Conservation (phyloP, 1,140 invertebrate genomes). For the Sycobia sp. region DNA sequence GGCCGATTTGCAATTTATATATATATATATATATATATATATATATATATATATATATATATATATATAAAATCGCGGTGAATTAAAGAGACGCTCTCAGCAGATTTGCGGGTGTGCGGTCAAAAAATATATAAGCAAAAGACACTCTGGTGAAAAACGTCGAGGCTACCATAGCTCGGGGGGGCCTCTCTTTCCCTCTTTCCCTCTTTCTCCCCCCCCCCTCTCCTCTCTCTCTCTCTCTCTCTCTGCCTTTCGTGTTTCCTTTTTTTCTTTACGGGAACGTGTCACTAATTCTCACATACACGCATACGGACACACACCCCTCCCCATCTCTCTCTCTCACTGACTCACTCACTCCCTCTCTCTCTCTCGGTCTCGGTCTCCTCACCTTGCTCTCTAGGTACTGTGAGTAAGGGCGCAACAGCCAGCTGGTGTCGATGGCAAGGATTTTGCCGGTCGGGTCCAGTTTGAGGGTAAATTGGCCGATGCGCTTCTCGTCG, state of each 20-base stretch:
- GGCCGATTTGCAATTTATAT: too few species aligned
- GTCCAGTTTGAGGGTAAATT: constrained; percentile 92
- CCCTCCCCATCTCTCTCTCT: too few species aligned
- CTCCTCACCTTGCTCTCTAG: constrained; percentile 70
- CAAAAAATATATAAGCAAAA: background rate
- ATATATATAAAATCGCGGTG: background rate
- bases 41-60: too few species aligned
- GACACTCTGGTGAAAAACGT: background rate
- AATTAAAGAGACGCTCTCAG: background rate
- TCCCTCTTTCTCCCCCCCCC: background rate
- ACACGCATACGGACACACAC: too few species aligned
- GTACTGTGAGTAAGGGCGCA: constrained; percentile 68
- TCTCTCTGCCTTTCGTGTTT: too few species aligned
- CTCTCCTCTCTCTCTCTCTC: background rate
- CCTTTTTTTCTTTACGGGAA: too few species aligned
- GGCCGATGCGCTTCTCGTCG: constrained; percentile 79
- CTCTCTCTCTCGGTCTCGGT: background rate
- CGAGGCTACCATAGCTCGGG: too few species aligned
- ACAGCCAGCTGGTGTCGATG: constrained; percentile 75
- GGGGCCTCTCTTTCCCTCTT: too few species aligned
- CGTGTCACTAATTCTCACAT: too few species aligned
- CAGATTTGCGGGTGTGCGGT: background rate
- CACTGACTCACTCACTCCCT: too few species aligned
- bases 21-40: too few species aligned
- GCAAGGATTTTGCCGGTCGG: constrained; percentile 80